Conservation (phyloP, 1,140 invertebrate genomes). For the Drusus annulatus region DNA sequence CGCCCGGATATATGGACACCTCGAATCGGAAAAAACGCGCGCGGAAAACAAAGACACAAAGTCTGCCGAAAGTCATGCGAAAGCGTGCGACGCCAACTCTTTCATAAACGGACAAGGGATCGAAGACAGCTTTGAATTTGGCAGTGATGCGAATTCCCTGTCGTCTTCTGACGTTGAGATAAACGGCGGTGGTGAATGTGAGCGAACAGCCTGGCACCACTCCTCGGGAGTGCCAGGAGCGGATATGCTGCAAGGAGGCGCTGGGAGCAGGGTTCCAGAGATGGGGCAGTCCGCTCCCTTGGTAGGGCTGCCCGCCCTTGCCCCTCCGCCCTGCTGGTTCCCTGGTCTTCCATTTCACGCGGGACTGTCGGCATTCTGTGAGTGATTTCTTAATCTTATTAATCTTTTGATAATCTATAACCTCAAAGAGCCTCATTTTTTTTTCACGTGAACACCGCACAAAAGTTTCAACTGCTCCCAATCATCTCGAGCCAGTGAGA, state of each 20-base stretch:
- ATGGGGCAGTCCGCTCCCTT: slow-evolving; percentile 61
- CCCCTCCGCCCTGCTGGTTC: slow-evolving; percentile 44
- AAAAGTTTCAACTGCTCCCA: no score
- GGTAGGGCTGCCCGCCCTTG: slow-evolving; percentile 61
- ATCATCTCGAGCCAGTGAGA: no score
- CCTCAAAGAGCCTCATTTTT: no score
- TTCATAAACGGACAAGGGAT: slow-evolving; percentile 54
- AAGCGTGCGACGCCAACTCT: slow-evolving; percentile 29
- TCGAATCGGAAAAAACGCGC: slow-evolving; percentile 64
- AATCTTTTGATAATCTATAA: no score
- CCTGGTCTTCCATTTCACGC: slow-evolving; percentile 71
- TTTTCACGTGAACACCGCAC: no score
- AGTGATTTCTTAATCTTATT: no score
- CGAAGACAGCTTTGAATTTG: slow-evolving; percentile 46
- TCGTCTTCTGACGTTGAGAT: slow-evolving; percentile 70
- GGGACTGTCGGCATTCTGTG: slow-evolving; percentile 76
- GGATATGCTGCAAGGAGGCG: no score
- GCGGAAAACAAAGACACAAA: slow-evolving; percentile 42
- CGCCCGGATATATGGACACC: slow-evolving; percentile 76
- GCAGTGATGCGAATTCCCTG: slow-evolving; percentile 61
- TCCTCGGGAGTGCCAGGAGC: slow-evolving; percentile 63
- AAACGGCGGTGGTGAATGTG: slow-evolving; percentile 60
- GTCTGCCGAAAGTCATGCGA: not conserved
- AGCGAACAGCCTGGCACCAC: slow-evolving; percentile 43
- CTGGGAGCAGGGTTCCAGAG: slow-evolving; percentile 8